These are phyloP conservation scores for Parnassius apollo DNA, from an alignment of 2,888 invertebrate species.

Conservation along the genomic window DNA sequence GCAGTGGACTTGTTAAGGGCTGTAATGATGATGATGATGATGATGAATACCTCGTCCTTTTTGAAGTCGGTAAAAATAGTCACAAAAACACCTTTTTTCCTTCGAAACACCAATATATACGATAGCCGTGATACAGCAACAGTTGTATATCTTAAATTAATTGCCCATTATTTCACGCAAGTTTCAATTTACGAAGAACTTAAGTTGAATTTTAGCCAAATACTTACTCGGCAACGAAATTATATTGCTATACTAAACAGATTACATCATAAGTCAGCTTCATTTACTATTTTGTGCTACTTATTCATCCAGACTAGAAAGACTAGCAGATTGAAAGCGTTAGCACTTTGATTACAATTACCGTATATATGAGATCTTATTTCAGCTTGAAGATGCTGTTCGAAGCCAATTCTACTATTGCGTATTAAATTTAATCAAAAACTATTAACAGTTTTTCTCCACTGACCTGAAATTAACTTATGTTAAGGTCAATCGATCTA, in stretches of 20 bases:
- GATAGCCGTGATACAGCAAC: no score
- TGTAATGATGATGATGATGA: no score
- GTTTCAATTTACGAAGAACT: conserved; percentile 12
- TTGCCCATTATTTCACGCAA: conserved; percentile 8
- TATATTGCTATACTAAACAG: background rate
- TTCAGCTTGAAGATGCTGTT: background rate
- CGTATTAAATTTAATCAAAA: no score
- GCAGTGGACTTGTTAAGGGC: no score
- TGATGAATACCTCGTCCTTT: no score
- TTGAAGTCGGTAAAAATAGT: no score
- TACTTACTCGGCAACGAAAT: background rate
- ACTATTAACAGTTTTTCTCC: no score
- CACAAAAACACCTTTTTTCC: no score
- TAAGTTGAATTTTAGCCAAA: conserved; percentile 11
- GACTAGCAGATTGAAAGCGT: background rate
- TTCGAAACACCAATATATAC: no score
- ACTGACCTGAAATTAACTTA: no score
- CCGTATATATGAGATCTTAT: conserved; percentile 8
- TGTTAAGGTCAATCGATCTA: no score
- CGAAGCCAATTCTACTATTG: background rate
- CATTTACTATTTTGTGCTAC: conserved; percentile 7
- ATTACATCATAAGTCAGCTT: background rate
- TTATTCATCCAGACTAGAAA: background rate
- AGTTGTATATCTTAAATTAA: conserved; percentile 3
- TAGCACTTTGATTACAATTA: conserved; percentile 2